Percentiles rank a stretch among this genome's conserved stretches.
These are phyloP conservation scores for Bubalus kerabau DNA, from an alignment of 2,113 vertebrate species.

Conservation along the genomic window DNA sequence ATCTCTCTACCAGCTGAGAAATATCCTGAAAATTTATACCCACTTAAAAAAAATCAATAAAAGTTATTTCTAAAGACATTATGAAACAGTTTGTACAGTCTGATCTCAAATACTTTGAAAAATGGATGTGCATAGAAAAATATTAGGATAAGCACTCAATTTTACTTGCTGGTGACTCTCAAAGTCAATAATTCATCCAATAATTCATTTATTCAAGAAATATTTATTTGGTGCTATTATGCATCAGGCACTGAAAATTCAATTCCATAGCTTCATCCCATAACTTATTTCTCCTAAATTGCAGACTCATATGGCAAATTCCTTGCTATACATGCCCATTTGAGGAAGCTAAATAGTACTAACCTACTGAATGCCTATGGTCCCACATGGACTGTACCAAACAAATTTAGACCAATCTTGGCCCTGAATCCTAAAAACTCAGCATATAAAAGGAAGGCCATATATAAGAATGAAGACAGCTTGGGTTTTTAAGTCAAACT, in stretches of 20 bases:
- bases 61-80: neutral
- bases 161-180: neutral
- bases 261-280: neutral
- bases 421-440: neutral
- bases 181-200: slow-evolving; percentile 13
- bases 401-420: neutral
- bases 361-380: neutral
- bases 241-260: neutral
- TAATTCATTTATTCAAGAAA: slow-evolving; percentile 14
- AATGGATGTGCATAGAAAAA: neutral
- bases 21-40: slow-evolving; percentile 4
- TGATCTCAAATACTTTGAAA: slow-evolving; percentile 12
- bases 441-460: neutral
- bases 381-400: neutral
- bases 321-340: neutral
- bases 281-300: neutral
- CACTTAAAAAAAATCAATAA: neutral
- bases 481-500: neutral
- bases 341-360: neutral
- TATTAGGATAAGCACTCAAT: neutral
- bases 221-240: neutral
- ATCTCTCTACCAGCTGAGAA: slow-evolving; percentile 3
- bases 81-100: neutral
- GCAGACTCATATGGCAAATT: neutral
- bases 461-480: neutral